Evolutionary conservation across 2,797 vertebrate species (phyloP).

Genomic region (Hylomyscus alleni): DNA sequence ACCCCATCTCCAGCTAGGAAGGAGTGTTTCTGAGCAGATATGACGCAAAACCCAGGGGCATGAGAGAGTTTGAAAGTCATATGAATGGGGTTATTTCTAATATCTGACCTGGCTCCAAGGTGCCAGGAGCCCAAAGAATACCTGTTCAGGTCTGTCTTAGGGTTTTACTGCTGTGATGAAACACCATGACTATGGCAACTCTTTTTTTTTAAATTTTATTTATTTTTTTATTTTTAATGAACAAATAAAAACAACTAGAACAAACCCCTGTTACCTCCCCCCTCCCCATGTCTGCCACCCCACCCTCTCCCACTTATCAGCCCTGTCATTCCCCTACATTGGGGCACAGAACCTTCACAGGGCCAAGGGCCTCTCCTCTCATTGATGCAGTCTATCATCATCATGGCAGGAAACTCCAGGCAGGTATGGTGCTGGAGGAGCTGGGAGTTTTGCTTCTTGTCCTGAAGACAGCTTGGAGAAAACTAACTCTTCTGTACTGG

Average conservation of each 20-base stretch:
- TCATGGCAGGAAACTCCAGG: background rate
- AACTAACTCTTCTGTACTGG: background rate
- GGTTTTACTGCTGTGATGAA: background rate
- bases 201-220: too few species aligned
- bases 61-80: background rate
- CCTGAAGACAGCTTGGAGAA: background rate
- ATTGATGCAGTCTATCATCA: background rate
- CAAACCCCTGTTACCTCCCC: too few species aligned
- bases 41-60: background rate
- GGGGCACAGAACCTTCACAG: too few species aligned
- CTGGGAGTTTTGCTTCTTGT: background rate
- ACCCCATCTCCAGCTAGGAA: conserved; percentile 1
- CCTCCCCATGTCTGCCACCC: too few species aligned
- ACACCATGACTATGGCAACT: background rate
- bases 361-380: too few species aligned
- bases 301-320: too few species aligned
- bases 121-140: background rate
- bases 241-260: too few species aligned
- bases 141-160: background rate
- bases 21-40: background rate
- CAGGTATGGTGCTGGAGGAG: background rate
- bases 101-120: background rate
- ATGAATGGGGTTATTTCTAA: background rate
- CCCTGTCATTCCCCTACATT: too few species aligned
- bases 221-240: too few species aligned